These are phyloP conservation scores for Trochalopteron elliotii DNA, from an alignment of 2,113 vertebrate genomes.

Conservation along the genomic window DNA sequence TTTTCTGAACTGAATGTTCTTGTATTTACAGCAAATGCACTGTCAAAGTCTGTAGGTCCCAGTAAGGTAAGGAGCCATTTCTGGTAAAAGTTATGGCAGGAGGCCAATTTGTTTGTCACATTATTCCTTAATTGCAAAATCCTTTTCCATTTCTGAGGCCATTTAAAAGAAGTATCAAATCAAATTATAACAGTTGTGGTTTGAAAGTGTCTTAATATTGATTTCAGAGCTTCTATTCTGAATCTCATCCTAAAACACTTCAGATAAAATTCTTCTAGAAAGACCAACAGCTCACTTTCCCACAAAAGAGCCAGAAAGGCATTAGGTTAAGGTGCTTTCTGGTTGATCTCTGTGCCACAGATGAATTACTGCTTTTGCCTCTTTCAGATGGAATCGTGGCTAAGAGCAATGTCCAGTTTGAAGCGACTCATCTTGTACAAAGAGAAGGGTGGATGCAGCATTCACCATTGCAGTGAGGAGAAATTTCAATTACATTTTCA, in stretches of 20 bases:
- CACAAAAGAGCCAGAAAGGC: background rate
- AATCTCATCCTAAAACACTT: background rate
- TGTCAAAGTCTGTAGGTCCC: background rate
- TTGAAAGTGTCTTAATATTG: slow-evolving; percentile 46
- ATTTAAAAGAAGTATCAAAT: slow-evolving; percentile 34
- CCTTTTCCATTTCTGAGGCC: slow-evolving; percentile 32
- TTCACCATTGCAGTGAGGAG: background rate
- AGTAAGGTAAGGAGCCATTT: slow-evolving; percentile 2
- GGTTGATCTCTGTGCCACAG: background rate
- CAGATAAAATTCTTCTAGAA: slow-evolving; percentile 22
- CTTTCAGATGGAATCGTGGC: background rate
- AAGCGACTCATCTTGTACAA: background rate
- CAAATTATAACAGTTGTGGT: slow-evolving; percentile 34
- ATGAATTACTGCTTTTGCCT: background rate
- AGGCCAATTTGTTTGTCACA: background rate
- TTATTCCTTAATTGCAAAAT: background rate
- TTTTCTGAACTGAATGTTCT: background rate
- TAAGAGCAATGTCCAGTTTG: background rate
- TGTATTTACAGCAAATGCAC: background rate
- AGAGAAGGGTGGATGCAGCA: background rate
- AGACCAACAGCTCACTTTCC: background rate
- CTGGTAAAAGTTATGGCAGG: slow-evolving; percentile 38
- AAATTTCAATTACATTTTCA: background rate
- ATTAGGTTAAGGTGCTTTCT: slow-evolving; percentile 4
- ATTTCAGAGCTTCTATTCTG: slow-evolving; percentile 33